phyloP scores from a whole-genome alignment of 2,113 vertebrate genomes.

The Oceanites oceanicus region DNA sequence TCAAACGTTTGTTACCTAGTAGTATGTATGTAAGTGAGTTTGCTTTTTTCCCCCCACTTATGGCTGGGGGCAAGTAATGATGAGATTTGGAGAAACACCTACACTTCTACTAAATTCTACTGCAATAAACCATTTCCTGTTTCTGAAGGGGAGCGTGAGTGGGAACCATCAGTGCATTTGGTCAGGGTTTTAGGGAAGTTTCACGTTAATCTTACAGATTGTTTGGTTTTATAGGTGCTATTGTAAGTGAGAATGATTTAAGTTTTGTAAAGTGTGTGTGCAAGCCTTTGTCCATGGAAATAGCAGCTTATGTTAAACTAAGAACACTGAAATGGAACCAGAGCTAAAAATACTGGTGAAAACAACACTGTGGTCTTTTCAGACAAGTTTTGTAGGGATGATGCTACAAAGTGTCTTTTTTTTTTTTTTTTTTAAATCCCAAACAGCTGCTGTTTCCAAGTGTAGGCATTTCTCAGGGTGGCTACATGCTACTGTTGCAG shows the following conservation, averaged over 20 bases:
- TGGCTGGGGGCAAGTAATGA: fast-evolving
- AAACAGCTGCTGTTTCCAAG: background rate
- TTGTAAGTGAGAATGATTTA: background rate
- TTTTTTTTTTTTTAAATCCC: background rate
- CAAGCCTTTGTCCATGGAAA: background rate
- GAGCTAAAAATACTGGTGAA: background rate
- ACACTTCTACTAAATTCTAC: background rate
- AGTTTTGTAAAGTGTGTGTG: background rate
- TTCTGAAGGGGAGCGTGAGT: background rate
- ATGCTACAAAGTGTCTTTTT: background rate
- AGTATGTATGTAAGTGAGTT: background rate
- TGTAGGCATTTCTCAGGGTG: background rate
- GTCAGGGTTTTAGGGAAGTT: background rate
- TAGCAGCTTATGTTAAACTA: background rate
- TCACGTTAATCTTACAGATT: fast-evolving
- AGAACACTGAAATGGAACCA: background rate
- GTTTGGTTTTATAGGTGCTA: background rate
- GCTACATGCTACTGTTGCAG: background rate
- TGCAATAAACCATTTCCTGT: background rate
- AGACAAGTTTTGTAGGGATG: background rate
- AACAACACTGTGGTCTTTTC: background rate
- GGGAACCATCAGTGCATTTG: background rate
- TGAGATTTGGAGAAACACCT: background rate
- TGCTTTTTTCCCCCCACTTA: background rate
- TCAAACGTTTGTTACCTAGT: background rate